These are phyloP conservation scores for Coelopa frigida DNA, from an alignment of 1,140 invertebrate species.

Conservation along the genomic window DNA sequence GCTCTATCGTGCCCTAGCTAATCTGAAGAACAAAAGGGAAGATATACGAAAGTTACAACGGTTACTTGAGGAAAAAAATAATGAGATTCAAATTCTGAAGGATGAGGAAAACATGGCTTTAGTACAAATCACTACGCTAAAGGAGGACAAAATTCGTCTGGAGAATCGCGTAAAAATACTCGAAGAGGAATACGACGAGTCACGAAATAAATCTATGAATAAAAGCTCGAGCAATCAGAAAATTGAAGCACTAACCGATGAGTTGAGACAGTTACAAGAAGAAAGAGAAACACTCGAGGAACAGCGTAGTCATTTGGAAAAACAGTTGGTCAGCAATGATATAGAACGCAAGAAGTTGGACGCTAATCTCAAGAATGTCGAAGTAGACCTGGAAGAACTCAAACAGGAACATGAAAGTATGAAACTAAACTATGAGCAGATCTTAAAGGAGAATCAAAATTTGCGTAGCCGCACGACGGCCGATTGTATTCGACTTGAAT, in stretches of 20 bases:
- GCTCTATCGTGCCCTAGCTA: slow-evolving; percentile 26
- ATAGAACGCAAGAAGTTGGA: slow-evolving; percentile 16
- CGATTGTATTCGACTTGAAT: slow-evolving; percentile 24
- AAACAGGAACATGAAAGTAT: slow-evolving; percentile 26
- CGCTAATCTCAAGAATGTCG: slow-evolving; percentile 15
- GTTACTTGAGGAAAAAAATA: slow-evolving; percentile 26
- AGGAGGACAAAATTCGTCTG: slow-evolving; percentile 29
- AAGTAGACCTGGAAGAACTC: slow-evolving; percentile 24
- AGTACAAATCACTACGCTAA: slow-evolving; percentile 29
- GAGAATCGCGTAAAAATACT: slow-evolving; percentile 25
- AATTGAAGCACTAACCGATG: slow-evolving; percentile 7
- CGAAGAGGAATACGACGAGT: slow-evolving; percentile 26
- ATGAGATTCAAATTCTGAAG: slow-evolving; percentile 22
- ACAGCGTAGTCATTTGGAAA: slow-evolving; percentile 1
- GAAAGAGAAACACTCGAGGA: slow-evolving; percentile 20
- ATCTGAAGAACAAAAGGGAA: slow-evolving; percentile 34
- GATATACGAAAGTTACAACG: slow-evolving; percentile 34
- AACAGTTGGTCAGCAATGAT: background rate
- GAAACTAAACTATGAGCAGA: slow-evolving; percentile 20
- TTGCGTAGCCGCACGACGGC: slow-evolving; percentile 16
- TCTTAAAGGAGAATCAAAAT: slow-evolving; percentile 24
- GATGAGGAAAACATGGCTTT: slow-evolving; percentile 34
- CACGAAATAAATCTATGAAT: slow-evolving; percentile 1
- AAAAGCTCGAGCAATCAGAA: slow-evolving; percentile 13
- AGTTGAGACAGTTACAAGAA: slow-evolving; percentile 10